These are phyloP conservation scores for Lepus timidus DNA, from an alignment of 2,113 vertebrate species.

Conservation along the genomic window DNA sequence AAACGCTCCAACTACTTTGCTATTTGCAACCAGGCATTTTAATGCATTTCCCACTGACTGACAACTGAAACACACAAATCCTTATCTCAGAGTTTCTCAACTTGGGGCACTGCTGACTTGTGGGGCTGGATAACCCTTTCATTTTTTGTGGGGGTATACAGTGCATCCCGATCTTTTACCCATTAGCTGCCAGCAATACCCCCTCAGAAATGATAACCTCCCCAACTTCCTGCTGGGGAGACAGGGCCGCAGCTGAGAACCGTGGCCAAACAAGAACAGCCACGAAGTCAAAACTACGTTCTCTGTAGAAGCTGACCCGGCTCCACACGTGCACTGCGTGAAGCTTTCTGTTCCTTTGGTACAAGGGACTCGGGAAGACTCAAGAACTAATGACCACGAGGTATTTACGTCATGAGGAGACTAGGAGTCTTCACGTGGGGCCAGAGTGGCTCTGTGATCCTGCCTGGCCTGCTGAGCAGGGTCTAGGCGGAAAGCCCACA, in stretches of 20 bases:
- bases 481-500: background rate
- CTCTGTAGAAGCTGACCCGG: conserved; percentile 12
- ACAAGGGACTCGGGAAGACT: background rate
- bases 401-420: background rate
- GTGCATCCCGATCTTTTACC: background rate
- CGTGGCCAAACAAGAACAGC: background rate
- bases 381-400: background rate
- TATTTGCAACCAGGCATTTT: background rate
- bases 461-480: background rate
- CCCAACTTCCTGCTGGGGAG: background rate
- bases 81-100: background rate
- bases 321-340: conserved; percentile 40
- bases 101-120: background rate
- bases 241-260: background rate
- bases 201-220: too few species aligned
- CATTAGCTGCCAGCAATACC: background rate
- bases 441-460: background rate
- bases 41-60: conserved; percentile 37
- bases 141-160: background rate
- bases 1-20: conserved; percentile 39
- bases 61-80: background rate
- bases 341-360: conserved; percentile 58
- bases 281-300: background rate
- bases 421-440: background rate
- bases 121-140: background rate